Percentiles rank a stretch among this genome's conserved stretches.
These are phyloP conservation scores for Malurus elegans DNA, from an alignment of 2,113 vertebrate genomes.

Conservation along the genomic window DNA sequence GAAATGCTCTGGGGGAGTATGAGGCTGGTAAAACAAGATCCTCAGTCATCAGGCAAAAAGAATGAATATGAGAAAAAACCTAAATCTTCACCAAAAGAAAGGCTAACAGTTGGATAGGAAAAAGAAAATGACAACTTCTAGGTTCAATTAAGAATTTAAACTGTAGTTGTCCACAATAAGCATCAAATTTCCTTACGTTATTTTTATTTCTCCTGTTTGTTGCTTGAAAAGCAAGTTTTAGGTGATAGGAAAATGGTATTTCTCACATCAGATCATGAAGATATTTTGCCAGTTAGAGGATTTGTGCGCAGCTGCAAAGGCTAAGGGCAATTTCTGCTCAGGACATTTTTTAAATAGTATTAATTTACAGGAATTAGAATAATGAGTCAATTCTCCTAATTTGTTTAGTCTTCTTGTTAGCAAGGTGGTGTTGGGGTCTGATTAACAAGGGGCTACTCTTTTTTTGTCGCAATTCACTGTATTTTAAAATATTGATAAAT, in stretches of 20 bases:
- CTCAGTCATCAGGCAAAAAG: not conserved
- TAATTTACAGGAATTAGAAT: not conserved
- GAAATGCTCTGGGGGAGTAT: not conserved
- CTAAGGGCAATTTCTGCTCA: not conserved
- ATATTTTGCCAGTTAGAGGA: not conserved
- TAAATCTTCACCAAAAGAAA: not conserved
- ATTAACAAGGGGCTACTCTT: not conserved
- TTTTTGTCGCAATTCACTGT: not conserved
- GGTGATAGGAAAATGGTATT: not conserved
- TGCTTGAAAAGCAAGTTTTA: not conserved
- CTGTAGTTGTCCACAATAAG: not conserved
- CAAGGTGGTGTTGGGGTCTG: not conserved
- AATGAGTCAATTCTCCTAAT: fast-evolving
- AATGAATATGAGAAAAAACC: not conserved
- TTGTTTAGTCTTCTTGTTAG: not conserved
- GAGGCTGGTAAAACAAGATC: not conserved
- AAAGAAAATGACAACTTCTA: not conserved
- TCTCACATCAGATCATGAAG: not conserved
- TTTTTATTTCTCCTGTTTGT: not conserved
- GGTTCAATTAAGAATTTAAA: not conserved
- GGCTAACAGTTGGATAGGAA: not conserved
- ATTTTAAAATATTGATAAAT: not conserved
- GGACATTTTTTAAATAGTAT: not conserved
- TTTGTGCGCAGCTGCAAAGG: fast-evolving
- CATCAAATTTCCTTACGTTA: not conserved